Conservation (phyloP, 2,113 vertebrate species). For the Mola mola region DNA sequence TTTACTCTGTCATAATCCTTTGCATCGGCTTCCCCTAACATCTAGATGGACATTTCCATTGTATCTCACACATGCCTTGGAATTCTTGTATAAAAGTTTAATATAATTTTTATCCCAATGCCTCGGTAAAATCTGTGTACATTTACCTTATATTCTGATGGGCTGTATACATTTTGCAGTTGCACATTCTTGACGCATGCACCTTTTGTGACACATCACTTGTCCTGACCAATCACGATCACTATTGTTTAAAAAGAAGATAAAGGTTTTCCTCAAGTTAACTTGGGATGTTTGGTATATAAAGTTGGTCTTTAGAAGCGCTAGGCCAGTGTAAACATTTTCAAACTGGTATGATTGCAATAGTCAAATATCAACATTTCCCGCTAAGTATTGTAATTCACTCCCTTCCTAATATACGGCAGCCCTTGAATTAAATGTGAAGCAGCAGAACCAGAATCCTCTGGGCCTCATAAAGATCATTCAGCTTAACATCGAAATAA, state of each 20-base stretch:
- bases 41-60: constrained; percentile 34
- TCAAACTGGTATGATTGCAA: too few species aligned
- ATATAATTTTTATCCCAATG: constrained; percentile 30
- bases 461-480: too few species aligned
- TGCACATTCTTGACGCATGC: constrained; percentile 37
- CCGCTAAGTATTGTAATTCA: too few species aligned
- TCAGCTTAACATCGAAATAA: too few species aligned
- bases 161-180: constrained; percentile 29
- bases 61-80: constrained; percentile 41
- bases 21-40: constrained; percentile 30
- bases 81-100: constrained; percentile 35
- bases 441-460: too few species aligned
- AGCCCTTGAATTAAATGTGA: too few species aligned
- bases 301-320: too few species aligned
- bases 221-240: constrained; percentile 6
- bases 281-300: too few species aligned
- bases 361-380: too few species aligned
- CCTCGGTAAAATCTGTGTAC: constrained; percentile 32
- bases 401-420: too few species aligned
- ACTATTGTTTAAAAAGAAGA: not conserved
- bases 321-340: too few species aligned
- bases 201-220: constrained; percentile 25
- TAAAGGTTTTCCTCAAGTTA: too few species aligned
- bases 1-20: constrained; percentile 53
- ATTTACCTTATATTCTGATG: constrained; percentile 25